Percentiles rank a stretch among this genome's conserved stretches.
Evolutionary conservation across 2,113 vertebrate genomes (phyloP).

Genomic region (Vireo altiloquus): DNA sequence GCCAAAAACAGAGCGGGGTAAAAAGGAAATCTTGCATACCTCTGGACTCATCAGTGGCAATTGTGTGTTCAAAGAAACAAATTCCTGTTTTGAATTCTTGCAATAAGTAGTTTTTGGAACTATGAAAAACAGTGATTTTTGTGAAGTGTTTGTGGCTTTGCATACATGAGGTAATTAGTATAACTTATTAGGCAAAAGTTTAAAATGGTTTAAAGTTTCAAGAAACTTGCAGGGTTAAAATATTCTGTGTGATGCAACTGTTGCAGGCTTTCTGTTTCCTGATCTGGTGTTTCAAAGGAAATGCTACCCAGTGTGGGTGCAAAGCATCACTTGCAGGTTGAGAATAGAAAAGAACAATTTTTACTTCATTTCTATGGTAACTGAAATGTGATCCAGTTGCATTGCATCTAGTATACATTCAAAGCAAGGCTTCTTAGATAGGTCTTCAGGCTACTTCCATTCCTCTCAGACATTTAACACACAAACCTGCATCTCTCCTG

Average conservation of each 20-base stretch:
- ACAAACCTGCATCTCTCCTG: neutral
- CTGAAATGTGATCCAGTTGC: neutral
- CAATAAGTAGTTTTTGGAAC: neutral
- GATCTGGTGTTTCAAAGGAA: neutral
- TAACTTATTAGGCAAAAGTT: neutral
- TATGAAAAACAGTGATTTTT: neutral
- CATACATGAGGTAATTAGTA: neutral
- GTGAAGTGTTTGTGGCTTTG: neutral
- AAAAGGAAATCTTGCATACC: neutral
- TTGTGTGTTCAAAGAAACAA: neutral
- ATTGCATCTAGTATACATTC: neutral
- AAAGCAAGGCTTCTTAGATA: neutral
- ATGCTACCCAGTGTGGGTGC: neutral
- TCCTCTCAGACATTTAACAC: neutral
- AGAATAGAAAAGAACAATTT: neutral
- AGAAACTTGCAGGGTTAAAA: neutral
- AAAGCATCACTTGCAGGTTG: neutral
- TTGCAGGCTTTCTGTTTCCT: neutral
- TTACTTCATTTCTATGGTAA: constrained; percentile 15
- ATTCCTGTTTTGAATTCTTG: neutral
- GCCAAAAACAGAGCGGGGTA: neutral
- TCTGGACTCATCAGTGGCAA: neutral
- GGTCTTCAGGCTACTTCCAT: neutral
- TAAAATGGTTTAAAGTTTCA: neutral
- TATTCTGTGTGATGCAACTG: neutral